phyloP scores from a whole-genome alignment of 2,113 vertebrate genomes.

The Phoenicopterus ruber region DNA sequence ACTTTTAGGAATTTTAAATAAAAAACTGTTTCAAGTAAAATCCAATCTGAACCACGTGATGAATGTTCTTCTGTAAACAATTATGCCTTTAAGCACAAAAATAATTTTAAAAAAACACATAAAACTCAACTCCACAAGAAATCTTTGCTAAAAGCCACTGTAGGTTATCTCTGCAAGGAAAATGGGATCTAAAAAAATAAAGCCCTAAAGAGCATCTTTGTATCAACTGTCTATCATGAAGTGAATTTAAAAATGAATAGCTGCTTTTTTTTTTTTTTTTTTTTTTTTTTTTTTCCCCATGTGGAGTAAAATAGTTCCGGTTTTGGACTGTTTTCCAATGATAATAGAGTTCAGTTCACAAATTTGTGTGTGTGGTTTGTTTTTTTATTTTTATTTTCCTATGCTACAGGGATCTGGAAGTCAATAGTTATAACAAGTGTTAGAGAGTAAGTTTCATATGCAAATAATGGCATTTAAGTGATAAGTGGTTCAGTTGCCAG shows the following conservation, averaged over 20 bases:
- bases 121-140: not conserved
- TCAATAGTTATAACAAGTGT: not conserved
- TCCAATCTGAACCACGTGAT: accelerated
- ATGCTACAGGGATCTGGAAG: not conserved
- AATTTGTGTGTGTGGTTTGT: not conserved
- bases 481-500: not conserved
- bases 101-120: not conserved
- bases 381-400: not conserved
- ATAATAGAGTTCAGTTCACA: not conserved
- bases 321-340: not conserved
- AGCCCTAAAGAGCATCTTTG: not conserved
- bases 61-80: not conserved
- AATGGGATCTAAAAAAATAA: not conserved
- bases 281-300: not conserved
- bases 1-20: not conserved
- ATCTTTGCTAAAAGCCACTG: not conserved
- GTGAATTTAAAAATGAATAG: not conserved
- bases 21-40: not conserved
- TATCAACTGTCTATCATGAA: not conserved
- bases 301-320: not conserved
- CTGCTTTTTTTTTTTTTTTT: not conserved
- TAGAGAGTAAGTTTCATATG: not conserved
- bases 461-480: constrained; percentile 27
- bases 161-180: not conserved
- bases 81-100: not conserved